Base-by-base conservation (phyloP, 2,113 vertebrate genomes). In the Cacatua alba region DNA sequence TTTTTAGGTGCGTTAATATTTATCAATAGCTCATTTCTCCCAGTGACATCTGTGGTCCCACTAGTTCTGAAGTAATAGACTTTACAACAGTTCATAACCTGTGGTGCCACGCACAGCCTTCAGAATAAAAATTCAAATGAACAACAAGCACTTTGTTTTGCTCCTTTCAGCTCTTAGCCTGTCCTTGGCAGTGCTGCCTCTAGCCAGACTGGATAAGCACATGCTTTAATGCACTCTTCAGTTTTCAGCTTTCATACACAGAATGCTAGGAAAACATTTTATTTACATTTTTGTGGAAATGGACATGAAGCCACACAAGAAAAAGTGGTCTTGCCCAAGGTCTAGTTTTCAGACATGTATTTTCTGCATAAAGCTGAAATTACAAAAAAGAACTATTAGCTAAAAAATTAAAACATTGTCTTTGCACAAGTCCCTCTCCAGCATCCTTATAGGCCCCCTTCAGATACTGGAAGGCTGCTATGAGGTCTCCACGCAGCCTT, bases 61-160 rank as follows among this genome's bases (percentile, higher is more conserved):
- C 44, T 48, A 20, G 68, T 48, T 53, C 68, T 69, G 92, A 60
- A 80, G 83, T 85, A 91, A 69, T 17, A 37, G 51, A 26, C 39
- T 85, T 80, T 60, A 74, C 14, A n/a, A 62, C 19, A 14, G 46
- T 55, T 89, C 77, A 39, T 39, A 92, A 96, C 48, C 52, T 70
- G 78, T 33, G 53, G 60, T 6, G 75, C 26, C 65, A 55, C 20
- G 0, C 4, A 9, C 68, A 88, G 75, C 59, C 85, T 52, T 26
- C 20, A 0, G 91, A 95, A 95, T 95, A 43, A 94, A 82, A 95
- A 97, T 94, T 55, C 41, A 64, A 15, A 70, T 1, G 10, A 87
- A 95, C 92, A 95, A 96, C 62, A 39, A 51, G 48, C 0, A 3
- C 86, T 96, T 95, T 96, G 94, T 95, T 86, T 39, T 21, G 64